A percentile compares a stretch with the other conserved stretches of the same genome.
Conservation (phyloP, 1,140 invertebrate species). For the Drosophila truncata region DNA sequence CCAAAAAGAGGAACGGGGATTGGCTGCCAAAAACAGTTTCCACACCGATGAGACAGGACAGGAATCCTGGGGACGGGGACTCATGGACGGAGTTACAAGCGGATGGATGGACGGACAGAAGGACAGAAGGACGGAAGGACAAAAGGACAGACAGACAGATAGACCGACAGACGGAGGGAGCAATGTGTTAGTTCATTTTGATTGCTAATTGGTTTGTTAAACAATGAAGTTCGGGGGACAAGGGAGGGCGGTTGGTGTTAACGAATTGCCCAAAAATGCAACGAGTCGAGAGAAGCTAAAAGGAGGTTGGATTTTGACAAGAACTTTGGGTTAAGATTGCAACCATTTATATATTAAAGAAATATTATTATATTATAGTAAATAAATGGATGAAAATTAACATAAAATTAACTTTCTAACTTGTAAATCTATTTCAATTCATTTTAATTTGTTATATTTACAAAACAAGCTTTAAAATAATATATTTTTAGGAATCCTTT, state of each 20-base stretch:
- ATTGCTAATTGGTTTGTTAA: conserved; percentile 85
- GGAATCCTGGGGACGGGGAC: background rate
- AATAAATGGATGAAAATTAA: background rate
- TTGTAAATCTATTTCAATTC: no score
- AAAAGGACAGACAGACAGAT: background rate
- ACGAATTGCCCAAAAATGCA: conserved; percentile 84
- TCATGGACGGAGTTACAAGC: conserved; percentile 13
- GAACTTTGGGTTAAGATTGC: background rate
- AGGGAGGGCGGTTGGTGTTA: conserved; percentile 59
- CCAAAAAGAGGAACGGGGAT: conserved; percentile 28
- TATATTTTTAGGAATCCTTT: background rate
- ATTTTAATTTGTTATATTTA: background rate
- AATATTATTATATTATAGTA: background rate
- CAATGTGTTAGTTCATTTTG: conserved; percentile 83
- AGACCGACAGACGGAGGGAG: conserved; percentile 12
- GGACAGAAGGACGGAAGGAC: background rate
- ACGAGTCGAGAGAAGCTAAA: conserved; percentile 17
- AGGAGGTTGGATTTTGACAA: background rate
- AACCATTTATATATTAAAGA: conserved; percentile 1
- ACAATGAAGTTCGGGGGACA: conserved; percentile 66
- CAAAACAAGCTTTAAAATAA: background rate
- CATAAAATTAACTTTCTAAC: no score
- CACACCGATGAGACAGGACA: conserved; percentile 38
- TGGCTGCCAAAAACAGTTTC: conserved; percentile 46
- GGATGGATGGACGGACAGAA: conserved; percentile 19